Conservation (phyloP, 2,888 invertebrate genomes). For the Mythimna pallens region DNA sequence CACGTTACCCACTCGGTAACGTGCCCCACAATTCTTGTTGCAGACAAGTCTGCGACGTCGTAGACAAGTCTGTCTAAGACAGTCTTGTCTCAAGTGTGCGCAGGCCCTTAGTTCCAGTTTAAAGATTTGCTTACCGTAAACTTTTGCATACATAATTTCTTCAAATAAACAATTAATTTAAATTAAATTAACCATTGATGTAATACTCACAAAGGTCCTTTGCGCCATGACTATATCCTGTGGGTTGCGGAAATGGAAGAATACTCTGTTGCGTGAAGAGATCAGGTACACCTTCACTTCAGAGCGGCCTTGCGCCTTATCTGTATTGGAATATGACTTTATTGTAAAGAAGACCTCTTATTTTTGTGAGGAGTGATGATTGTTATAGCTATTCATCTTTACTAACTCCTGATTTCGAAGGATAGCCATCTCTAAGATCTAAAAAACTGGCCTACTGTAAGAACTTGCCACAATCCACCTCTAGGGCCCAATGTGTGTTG, state of each 20-base stretch:
- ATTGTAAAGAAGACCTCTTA: not conserved
- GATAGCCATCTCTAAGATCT: not conserved
- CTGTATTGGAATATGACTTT: conserved; percentile 66
- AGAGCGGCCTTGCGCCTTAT: conserved; percentile 80
- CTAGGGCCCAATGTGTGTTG: not conserved
- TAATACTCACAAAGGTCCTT: conserved; percentile 86
- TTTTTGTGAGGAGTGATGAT: no score
- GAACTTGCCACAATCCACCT: not conserved
- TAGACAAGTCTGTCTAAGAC: no score
- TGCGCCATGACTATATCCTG: conserved; percentile 80
- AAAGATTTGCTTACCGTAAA: no score
- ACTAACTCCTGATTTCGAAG: not conserved
- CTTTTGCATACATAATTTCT: no score
- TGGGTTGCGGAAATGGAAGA: conserved; percentile 90
- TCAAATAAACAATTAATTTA: no score
- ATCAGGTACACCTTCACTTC: conserved; percentile 91
- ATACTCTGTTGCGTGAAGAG: conserved; percentile 89
- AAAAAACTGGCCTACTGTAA: not conserved
- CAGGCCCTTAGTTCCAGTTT: no score
- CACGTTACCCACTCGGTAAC: no score
- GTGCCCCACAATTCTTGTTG: no score
- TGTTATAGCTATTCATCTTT: no score
- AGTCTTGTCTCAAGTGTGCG: no score
- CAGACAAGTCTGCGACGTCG: no score
- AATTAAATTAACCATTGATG: no score